Evolutionary conservation across 1,140 invertebrate species (phyloP), one percentile per base, ranked within the genome.

Genomic region (Holotrichia oblita): DNA sequence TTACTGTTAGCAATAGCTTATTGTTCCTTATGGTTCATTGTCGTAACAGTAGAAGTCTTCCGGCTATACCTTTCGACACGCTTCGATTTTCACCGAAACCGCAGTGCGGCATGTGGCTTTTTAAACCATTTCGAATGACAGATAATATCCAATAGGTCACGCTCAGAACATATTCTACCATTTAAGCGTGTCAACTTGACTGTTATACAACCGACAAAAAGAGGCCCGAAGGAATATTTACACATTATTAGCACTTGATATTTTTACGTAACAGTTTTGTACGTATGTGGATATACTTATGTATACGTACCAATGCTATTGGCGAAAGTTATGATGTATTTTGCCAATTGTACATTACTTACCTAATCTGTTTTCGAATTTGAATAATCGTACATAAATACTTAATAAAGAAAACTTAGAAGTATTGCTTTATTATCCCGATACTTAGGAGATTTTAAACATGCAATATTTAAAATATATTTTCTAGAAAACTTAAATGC

Each of bases 171-270:
- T 10, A 17, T 69, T 27, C 22, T 69, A 7, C 22, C 61, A 69
- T 34, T 69, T 69, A 69, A 69, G 61, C 61, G 61, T 69, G 61
- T 69, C 61, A 69, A 69, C 61, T 27, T 69, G 7, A 27, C 8
- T 9, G 22, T 69, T 69, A 22, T 20, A 7, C 24, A 27, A 69
- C 61, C 8, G 2, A 69, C 61, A 69, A 34, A 69, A 69, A 7
- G 10, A 4, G 61, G 27, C 24, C 61, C 61, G 61, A 27, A 69
- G 61, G 12, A 27, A 22, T 27, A 27, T 69, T 69, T 69, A 69
- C 61, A 69, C 61, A 22, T 34, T 69, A 69, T 69, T 69, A 69
- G 61, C 61, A 69, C 61, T 69, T 22, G 61, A 69, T 69, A 69
- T 69, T 69, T 69, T 69, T 69, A 69, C 61, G 8, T 69, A 69